These are phyloP conservation scores for Myiotriccus ornatus DNA, from an alignment of 2,797 vertebrate genomes.

Conservation along the genomic window DNA sequence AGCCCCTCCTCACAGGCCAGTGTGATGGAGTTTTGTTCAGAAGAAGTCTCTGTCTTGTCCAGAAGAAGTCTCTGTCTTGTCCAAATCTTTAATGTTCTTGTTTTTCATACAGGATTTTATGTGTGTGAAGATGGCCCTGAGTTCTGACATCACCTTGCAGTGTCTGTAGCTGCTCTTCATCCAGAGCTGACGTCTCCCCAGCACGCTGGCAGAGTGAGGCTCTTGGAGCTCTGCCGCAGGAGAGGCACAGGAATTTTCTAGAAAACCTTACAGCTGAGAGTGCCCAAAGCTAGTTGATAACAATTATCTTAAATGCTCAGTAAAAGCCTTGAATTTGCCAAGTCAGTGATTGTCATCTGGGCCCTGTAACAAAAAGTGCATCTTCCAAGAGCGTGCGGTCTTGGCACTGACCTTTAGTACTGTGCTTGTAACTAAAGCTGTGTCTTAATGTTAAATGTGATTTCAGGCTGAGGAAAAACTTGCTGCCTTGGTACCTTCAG, in stretches of 20 bases:
- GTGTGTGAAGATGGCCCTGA: not conserved
- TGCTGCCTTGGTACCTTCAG: not conserved
- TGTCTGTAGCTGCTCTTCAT: not conserved
- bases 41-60: not conserved
- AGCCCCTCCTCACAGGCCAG: not conserved
- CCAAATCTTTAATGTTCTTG: not conserved
- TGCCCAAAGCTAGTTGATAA: not conserved
- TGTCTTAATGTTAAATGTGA: not conserved
- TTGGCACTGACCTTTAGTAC: not conserved
- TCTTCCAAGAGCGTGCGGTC: not conserved
- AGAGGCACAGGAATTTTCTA: not conserved
- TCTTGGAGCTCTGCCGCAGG: not conserved
- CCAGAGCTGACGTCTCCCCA: not conserved
- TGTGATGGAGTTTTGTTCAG: not conserved
- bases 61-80: not conserved
- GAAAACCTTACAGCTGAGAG: not conserved
- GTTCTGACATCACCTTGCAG: not conserved
- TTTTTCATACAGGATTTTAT: not conserved
- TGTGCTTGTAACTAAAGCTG: not conserved
- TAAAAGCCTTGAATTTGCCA: not conserved
- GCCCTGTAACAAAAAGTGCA: not conserved
- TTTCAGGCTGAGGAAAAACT: not conserved
- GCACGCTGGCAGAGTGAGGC: fast-evolving
- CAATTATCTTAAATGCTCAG: not conserved
- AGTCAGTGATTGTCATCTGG: not conserved